These are phyloP conservation scores for Tridacna gigas DNA, from an alignment of 2,888 invertebrate genomes.

Conservation along the genomic window DNA sequence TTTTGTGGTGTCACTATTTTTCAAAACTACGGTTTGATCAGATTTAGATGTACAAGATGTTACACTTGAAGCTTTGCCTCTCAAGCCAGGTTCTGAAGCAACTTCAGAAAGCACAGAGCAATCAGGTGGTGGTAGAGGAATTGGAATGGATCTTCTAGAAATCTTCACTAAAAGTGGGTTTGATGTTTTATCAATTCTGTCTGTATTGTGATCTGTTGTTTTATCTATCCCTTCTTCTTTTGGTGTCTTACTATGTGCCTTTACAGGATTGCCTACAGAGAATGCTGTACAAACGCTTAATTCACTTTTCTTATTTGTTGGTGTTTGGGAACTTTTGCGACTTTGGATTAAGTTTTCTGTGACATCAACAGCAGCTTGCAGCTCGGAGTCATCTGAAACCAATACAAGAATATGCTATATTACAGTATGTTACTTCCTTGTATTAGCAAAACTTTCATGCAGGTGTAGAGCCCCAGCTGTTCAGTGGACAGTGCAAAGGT, in stretches of 20 bases:
- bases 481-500: too few species aligned
- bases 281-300: background rate
- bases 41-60: background rate
- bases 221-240: background rate
- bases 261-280: background rate
- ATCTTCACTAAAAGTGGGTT: background rate
- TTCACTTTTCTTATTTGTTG: background rate
- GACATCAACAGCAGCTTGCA: background rate
- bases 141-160: too few species aligned
- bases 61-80: background rate
- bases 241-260: background rate
- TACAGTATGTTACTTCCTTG: too few species aligned
- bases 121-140: background rate
- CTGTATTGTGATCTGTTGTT: background rate
- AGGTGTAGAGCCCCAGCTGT: too few species aligned
- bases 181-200: background rate
- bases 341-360: background rate
- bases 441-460: too few species aligned
- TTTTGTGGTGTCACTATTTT: background rate
- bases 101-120: background rate
- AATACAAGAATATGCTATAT: too few species aligned
- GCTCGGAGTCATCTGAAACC: conserved; percentile 7
- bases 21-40: background rate
- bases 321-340: background rate
- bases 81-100: background rate